Percentiles rank a stretch among this genome's conserved stretches.
Conservation (phyloP, 2,888 invertebrate species). For the Callimorpha dominula region DNA sequence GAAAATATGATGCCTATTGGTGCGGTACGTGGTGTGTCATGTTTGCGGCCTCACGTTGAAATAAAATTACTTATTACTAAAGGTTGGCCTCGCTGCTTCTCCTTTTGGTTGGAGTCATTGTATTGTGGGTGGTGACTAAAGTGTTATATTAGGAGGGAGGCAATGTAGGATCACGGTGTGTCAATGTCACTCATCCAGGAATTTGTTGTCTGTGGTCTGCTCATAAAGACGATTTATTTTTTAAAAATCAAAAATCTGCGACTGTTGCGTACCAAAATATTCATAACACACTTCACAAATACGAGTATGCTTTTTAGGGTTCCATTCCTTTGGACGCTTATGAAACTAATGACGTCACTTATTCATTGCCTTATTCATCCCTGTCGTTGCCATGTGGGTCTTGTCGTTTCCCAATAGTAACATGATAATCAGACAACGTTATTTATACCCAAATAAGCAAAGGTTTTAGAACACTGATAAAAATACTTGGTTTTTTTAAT, state of each 20-base stretch:
- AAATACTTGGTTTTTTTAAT: too few species aligned
- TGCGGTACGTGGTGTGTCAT: slow-evolving; percentile 13
- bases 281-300: too few species aligned
- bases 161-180: background rate
- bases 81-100: slow-evolving; percentile 9
- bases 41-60: slow-evolving; percentile 5
- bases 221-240: background rate
- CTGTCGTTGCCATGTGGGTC: too few species aligned
- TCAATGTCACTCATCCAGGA: background rate
- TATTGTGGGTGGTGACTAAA: slow-evolving; percentile 4
- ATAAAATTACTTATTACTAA: slow-evolving; percentile 14
- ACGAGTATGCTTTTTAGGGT: background rate
- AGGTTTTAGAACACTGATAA: too few species aligned
- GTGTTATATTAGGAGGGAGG: background rate
- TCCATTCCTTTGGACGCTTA: too few species aligned
- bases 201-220: background rate
- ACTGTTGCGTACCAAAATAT: too few species aligned
- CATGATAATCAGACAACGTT: too few species aligned
- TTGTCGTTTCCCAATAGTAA: too few species aligned
- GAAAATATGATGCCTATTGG: slow-evolving; percentile 10
- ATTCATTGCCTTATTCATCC: background rate
- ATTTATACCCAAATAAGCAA: too few species aligned
- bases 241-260: background rate
- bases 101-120: slow-evolving; percentile 6
- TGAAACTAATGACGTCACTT: background rate